Evolutionary conservation across 2,113 vertebrate species (phyloP).

Genomic region (Microtus pennsylvanicus): DNA sequence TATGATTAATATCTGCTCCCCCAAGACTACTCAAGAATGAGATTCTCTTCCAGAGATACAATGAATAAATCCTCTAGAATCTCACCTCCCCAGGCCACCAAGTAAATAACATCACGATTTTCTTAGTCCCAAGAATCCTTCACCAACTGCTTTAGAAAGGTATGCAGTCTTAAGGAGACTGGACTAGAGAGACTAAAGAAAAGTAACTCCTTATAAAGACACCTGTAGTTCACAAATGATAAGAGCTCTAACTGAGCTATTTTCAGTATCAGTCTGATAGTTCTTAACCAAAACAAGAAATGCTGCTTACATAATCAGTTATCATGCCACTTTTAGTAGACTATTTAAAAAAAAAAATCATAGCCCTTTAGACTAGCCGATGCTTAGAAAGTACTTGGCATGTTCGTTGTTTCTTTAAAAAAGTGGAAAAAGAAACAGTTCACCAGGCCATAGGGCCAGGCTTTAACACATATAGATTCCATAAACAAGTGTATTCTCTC

Average conservation of each 20-base stretch:
- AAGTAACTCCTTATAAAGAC: not conserved
- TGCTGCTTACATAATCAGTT: not conserved
- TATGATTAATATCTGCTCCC: not conserved
- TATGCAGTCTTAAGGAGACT: not conserved
- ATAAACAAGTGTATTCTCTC: not conserved
- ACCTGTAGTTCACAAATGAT: not conserved
- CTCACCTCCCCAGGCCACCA: constrained; percentile 1
- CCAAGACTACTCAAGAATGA: not conserved
- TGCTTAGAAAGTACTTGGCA: not conserved
- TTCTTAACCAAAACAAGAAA: not conserved
- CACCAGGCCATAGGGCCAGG: not conserved
- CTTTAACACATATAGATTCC: not conserved
- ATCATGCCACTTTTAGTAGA: not conserved
- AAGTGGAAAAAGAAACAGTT: not conserved
- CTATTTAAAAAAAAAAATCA: not conserved
- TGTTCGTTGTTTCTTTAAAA: constrained; percentile 1
- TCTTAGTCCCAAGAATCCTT: not conserved
- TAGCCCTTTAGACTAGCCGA: not conserved
- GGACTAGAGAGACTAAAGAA: not conserved
- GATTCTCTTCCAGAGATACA: not conserved
- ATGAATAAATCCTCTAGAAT: not conserved
- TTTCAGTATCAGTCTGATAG: not conserved
- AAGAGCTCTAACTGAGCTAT: not conserved
- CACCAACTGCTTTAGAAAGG: not conserved
- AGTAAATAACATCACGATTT: not conserved